phyloP scores from a whole-genome alignment of 1,140 invertebrate species.

The Philopotamus ludificatus region DNA sequence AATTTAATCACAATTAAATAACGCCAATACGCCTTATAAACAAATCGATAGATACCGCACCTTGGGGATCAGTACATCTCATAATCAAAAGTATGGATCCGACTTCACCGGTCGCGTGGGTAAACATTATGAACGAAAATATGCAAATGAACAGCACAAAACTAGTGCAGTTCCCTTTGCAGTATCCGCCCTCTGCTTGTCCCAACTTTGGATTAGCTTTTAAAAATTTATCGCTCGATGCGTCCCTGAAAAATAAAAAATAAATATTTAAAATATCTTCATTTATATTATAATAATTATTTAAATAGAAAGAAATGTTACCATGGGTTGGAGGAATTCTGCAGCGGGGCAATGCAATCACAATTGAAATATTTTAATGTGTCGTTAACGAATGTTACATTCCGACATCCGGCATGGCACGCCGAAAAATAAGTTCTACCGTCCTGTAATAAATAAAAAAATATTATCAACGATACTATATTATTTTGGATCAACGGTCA shows the following conservation, averaged over 20 bases:
- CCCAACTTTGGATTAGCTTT: background rate
- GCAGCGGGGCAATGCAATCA: conserved; percentile 61
- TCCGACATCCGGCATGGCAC: conserved; percentile 83
- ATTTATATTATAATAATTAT: conserved; percentile 2
- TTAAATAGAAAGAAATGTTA: background rate
- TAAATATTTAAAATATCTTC: background rate
- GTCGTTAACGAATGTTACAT: conserved; percentile 61
- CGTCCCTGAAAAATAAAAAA: conserved; percentile 9
- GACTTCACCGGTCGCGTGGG: conserved; percentile 89
- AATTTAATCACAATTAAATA: conserved; percentile 6
- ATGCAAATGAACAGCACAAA: conserved; percentile 82
- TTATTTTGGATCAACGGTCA: no score
- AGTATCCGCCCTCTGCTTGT: conserved; percentile 66
- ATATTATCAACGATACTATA: background rate
- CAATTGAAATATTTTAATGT: conserved; percentile 77
- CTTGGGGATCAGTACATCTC: conserved; percentile 83
- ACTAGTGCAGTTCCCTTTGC: conserved; percentile 74
- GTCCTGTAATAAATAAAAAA: conserved; percentile 53
- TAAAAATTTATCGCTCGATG: background rate
- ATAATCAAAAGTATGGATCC: conserved; percentile 87
- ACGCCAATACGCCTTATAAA: background rate
- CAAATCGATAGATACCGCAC: conserved; percentile 41
- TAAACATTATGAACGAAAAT: conserved; percentile 86
- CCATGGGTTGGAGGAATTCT: background rate
- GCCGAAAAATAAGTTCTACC: conserved; percentile 82